A percentile compares a stretch with the other conserved stretches of the same genome.
phyloP scores from a whole-genome alignment of 1,140 invertebrate species.

The Atta colombica region DNA sequence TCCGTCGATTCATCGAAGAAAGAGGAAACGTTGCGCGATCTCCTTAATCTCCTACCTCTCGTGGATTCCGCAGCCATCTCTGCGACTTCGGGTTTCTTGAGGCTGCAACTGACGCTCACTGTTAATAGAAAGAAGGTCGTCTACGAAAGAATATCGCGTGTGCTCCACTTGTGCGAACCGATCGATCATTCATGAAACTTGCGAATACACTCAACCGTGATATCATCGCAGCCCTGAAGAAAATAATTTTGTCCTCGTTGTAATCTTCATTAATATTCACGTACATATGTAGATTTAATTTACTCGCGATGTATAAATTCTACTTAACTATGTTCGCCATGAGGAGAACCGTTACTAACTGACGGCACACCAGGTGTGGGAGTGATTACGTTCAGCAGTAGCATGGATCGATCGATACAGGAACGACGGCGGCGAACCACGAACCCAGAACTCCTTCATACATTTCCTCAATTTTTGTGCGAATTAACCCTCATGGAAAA shows the following conservation, averaged over 20 bases:
- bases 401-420: conserved; percentile 44
- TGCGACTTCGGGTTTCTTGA: background rate
- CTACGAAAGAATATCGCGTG: conserved; percentile 16
- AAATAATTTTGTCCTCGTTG: conserved; percentile 12
- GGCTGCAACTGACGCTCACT: background rate
- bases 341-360: background rate
- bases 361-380: conserved; percentile 29
- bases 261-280: conserved; percentile 8
- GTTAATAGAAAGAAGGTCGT: conserved; percentile 14
- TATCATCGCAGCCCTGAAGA: background rate
- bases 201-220: background rate
- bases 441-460: background rate
- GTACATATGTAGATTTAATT: background rate
- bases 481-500: background rate
- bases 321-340: background rate
- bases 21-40: conserved; percentile 40
- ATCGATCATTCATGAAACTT: conserved; percentile 15
- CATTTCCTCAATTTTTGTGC: background rate
- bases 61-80: conserved; percentile 18
- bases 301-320: background rate
- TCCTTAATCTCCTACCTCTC: conserved; percentile 15
- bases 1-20: conserved; percentile 55
- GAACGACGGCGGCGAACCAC: background rate
- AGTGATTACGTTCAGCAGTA: background rate
- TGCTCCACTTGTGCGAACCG: conserved; percentile 28